Conservation (phyloP, 2,113 vertebrate genomes). For the Prionailurus bengalensis region DNA sequence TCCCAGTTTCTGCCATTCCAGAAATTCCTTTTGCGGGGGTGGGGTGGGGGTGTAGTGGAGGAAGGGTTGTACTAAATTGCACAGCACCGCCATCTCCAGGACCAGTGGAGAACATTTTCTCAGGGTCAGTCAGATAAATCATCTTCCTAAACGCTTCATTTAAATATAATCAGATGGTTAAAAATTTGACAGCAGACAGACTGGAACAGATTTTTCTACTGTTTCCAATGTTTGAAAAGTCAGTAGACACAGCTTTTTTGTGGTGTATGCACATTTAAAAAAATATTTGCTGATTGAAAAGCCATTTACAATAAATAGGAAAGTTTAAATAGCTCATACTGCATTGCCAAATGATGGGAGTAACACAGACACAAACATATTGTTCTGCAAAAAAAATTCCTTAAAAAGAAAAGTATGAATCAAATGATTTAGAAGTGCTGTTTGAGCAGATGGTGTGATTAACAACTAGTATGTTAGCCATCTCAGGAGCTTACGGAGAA, state of each 20-base stretch:
- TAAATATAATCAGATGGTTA: constrained; percentile 91
- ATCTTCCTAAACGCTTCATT: constrained; percentile 85
- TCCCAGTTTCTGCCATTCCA: constrained; percentile 73
- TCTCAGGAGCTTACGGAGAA: constrained; percentile 90
- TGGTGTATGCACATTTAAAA: constrained; percentile 86
- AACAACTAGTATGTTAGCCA: constrained; percentile 91
- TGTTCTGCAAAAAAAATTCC: constrained; percentile 89
- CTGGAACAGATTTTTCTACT: constrained; percentile 90
- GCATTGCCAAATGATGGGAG: constrained; percentile 89
- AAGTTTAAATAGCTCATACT: constrained; percentile 90
- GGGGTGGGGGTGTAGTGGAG: not conserved
- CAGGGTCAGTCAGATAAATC: constrained; percentile 83
- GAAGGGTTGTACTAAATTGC: constrained; percentile 66
- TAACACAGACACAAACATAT: constrained; percentile 91
- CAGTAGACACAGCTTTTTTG: constrained; percentile 89
- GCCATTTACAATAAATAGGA: constrained; percentile 90
- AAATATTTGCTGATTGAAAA: constrained; percentile 91
- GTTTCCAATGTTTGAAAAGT: constrained; percentile 89
- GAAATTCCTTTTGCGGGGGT: constrained; percentile 76
- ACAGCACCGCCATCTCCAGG: constrained; percentile 90
- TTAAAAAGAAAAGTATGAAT: constrained; percentile 89
- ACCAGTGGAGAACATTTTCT: constrained; percentile 70
- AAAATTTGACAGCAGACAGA: constrained; percentile 89
- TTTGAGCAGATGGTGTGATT: constrained; percentile 91
- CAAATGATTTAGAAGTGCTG: constrained; percentile 87